Conservation (phyloP, 2,797 vertebrate genomes). For the Coranthus polyacanthus region DNA sequence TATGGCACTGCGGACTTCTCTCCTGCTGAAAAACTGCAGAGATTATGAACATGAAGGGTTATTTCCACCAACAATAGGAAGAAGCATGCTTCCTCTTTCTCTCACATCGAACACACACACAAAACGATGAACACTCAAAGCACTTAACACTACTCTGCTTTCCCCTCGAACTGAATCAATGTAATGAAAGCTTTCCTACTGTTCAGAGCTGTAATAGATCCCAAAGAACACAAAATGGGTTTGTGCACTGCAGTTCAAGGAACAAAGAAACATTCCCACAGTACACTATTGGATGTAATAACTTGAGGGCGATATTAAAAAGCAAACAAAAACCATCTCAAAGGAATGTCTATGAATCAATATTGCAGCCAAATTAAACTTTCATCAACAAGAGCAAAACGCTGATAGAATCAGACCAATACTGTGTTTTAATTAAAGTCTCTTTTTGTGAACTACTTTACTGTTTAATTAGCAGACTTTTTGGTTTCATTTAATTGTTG, state of each 20-base stretch:
- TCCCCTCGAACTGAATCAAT: constrained; percentile 38
- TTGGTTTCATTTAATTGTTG: no score
- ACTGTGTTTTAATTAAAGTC: constrained; percentile 3
- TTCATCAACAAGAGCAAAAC: background rate
- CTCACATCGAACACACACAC: constrained; percentile 16
- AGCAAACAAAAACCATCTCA: background rate
- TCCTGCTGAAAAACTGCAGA: constrained; percentile 56
- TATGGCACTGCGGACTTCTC: constrained; percentile 67
- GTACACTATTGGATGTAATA: background rate
- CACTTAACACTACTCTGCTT: constrained; percentile 33
- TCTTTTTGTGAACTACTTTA: background rate
- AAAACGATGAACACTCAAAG: constrained; percentile 9
- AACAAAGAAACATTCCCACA: constrained; percentile 6
- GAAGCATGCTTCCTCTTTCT: constrained; percentile 63
- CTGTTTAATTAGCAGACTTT: no score
- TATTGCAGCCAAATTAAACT: background rate
- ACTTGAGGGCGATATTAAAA: background rate
- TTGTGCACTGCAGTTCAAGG: constrained; percentile 27
- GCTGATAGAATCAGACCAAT: background rate
- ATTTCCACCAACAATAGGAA: constrained; percentile 66
- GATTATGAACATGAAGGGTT: constrained; percentile 65
- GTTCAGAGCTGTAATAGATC: constrained; percentile 24
- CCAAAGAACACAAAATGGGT: constrained; percentile 8
- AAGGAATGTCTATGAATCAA: background rate
- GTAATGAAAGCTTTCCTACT: constrained; percentile 30